A percentile compares a stretch with the other conserved stretches of the same genome.
These are phyloP conservation scores for Micromys minutus DNA, from an alignment of 2,113 vertebrate genomes.

Conservation along the genomic window DNA sequence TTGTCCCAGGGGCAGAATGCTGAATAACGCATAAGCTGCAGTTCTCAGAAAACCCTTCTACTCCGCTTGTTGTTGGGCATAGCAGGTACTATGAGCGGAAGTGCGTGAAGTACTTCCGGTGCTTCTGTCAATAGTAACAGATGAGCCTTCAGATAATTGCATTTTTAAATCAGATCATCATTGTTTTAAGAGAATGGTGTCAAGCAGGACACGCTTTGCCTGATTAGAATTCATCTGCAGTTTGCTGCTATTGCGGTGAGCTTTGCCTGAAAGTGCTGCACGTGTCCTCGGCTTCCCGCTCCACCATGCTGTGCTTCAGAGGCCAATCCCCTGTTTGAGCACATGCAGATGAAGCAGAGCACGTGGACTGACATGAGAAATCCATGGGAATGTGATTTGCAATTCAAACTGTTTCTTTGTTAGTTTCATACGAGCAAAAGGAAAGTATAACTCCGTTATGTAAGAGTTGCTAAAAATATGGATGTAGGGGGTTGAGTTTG, in stretches of 20 bases:
- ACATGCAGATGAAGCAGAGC: not conserved
- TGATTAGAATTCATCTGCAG: conserved; percentile 4
- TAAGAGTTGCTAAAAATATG: conserved; percentile 50
- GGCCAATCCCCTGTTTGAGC: not conserved
- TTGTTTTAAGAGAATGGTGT: not conserved
- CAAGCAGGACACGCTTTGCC: not conserved
- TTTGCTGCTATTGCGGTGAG: not conserved
- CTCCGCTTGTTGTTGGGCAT: not conserved
- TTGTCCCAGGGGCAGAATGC: not conserved
- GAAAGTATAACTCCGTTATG: conserved; percentile 49
- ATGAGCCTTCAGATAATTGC: not conserved
- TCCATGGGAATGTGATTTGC: not conserved
- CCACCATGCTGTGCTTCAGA: not conserved
- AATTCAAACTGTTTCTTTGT: conserved; percentile 30
- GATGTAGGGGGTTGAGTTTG: not conserved
- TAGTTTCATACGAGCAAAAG: conserved; percentile 25
- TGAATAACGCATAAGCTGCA: not conserved
- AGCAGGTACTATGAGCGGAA: not conserved
- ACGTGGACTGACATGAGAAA: not conserved
- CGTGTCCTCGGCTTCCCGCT: not conserved
- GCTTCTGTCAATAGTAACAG: not conserved
- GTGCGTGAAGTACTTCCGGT: not conserved
- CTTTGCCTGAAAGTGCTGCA: too few species aligned
- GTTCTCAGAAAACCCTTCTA: not conserved
- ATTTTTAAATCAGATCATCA: not conserved